These are phyloP conservation scores for Heliothis subflexa DNA, from an alignment of 1,140 invertebrate genomes.

Conservation along the genomic window DNA sequence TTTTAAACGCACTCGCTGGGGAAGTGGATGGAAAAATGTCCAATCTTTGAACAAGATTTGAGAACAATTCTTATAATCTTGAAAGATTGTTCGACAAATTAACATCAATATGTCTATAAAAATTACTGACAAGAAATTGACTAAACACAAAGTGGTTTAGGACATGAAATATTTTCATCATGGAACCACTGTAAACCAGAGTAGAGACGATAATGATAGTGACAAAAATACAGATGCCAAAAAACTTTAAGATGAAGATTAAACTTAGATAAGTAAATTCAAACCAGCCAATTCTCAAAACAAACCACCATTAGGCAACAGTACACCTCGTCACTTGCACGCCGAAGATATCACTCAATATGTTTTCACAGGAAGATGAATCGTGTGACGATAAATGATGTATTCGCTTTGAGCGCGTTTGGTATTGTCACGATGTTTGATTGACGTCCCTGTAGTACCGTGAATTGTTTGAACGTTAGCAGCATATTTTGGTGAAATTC, in stretches of 20 bases:
- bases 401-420: constrained; percentile 53
- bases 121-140: too few relatives aligned
- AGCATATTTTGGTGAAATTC: constrained; percentile 32
- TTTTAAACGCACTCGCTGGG: constrained; percentile 20
- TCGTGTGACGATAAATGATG: constrained; percentile 56
- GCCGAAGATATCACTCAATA: constrained; percentile 27
- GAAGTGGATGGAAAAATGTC: background rate
- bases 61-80: background rate
- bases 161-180: too few relatives aligned
- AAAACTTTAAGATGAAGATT: too few relatives aligned
- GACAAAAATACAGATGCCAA: too few relatives aligned
- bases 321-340: background rate
- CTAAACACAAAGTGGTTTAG: too few relatives aligned
- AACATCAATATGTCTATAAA: too few relatives aligned
- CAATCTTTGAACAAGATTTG: background rate
- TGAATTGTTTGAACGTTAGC: constrained; percentile 39
- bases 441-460: constrained; percentile 47
- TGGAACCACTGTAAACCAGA: too few relatives aligned
- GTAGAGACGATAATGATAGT: background rate
- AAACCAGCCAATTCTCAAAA: background rate
- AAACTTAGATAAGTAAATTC: too few relatives aligned
- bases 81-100: background rate
- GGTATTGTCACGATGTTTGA: constrained; percentile 53
- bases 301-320: background rate
- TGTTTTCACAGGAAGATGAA: constrained; percentile 54